These are phyloP conservation scores for Drosophila guanche DNA, from an alignment of 1,140 invertebrate genomes.

Conservation along the genomic window DNA sequence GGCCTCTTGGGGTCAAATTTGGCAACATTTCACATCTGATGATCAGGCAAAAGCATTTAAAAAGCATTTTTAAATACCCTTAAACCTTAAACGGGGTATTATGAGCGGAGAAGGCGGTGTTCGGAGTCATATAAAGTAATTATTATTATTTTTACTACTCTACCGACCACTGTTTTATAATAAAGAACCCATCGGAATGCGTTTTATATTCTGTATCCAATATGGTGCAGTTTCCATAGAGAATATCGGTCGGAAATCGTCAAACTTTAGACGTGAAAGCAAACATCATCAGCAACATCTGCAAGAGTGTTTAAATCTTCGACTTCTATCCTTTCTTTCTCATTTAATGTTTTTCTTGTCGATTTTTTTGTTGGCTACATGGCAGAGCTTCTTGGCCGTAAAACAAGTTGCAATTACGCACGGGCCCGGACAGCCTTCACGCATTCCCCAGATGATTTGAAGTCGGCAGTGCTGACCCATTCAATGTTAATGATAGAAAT, in stretches of 20 bases:
- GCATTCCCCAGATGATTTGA: slow-evolving; percentile 66
- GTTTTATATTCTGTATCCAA: too few relatives aligned
- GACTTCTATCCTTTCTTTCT: slow-evolving; percentile 3
- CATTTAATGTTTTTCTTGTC: background rate
- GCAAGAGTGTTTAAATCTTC: too few relatives aligned
- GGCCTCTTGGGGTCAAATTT: slow-evolving; percentile 79
- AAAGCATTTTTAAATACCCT: slow-evolving; percentile 53
- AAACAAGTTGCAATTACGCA: slow-evolving; percentile 60
- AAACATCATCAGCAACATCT: too few relatives aligned
- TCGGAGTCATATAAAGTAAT: too few relatives aligned
- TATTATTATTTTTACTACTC: too few relatives aligned
- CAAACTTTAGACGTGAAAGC: too few relatives aligned
- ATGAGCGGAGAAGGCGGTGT: too few relatives aligned
- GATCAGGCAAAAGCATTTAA: slow-evolving; percentile 74
- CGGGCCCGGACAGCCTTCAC: slow-evolving; percentile 61
- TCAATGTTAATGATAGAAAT: slow-evolving; percentile 66
- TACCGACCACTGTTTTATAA: too few relatives aligned
- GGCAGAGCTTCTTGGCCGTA: slow-evolving; percentile 36
- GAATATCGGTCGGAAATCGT: too few relatives aligned
- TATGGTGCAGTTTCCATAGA: too few relatives aligned
- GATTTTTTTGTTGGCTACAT: slow-evolving; percentile 15
- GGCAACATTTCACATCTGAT: slow-evolving; percentile 79
- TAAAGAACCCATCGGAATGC: too few relatives aligned
- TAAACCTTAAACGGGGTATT: too few relatives aligned
- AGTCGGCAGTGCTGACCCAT: slow-evolving; percentile 27